Evolutionary conservation across 2,113 vertebrate species (phyloP), one percentile per base, ranked within the genome.

Genomic region (Copsychus sechellarum): DNA sequence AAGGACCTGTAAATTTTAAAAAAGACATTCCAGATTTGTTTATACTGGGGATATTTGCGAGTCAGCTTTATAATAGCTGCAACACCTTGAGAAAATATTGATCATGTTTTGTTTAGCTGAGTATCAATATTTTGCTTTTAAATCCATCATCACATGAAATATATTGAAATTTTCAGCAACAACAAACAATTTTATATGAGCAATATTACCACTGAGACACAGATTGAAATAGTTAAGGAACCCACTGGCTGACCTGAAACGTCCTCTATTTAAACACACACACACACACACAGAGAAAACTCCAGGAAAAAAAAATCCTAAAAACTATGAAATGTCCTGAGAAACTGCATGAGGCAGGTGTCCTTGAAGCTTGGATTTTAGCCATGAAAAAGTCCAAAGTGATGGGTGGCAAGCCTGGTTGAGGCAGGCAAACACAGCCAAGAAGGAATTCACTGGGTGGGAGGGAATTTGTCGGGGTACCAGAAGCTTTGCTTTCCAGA

Each of bases 201-300:
- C 76, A 96, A 93, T 96, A 97, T 96, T 97, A 93, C 96, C 92
- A 95, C 53, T 84, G 87, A 96, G 93, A 95, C 95, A 96, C 96
- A 98, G 95, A 98, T 91, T 97, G 97, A 98, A 98, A 79, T 79
- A 93, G 92, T 97, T 98, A 97, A 90, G 79, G 84, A 94, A 92
- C 38, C 43, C 96, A 90, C 81, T 96, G 93, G 76, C 58, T 97
- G 95, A 97, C 95, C 95, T 95, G 71, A 96, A 93, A 97, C 11
- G 71, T 95, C 95, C 93, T 96, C 73, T 96, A 9, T 34, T 67
- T 95, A 94, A 97, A 96, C 26, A 94, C 26, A 24, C 33, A 86
- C 34, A 69, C n/a, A n/a, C n/a, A n/a, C 42, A 60, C 21, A 61
- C 4, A 58, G 1, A 47, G 8, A 84, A 95, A 57, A 26, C 18